Base-by-base conservation (phyloP, 2,113 vertebrate species). In the Otus sunia region DNA sequence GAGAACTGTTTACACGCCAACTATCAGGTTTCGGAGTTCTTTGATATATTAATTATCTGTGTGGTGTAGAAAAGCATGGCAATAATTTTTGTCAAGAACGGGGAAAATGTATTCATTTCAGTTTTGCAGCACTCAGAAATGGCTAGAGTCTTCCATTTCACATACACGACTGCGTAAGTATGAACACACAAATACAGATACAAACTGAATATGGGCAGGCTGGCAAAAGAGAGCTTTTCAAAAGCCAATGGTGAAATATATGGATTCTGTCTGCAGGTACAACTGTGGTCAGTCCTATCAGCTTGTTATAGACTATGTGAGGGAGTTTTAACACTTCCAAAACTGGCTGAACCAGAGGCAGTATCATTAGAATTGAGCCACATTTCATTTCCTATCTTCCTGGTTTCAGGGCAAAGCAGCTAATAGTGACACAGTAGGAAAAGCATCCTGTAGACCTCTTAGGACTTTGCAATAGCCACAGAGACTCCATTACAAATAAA, bases 71-170 rank as follows among this genome's bases (percentile, higher is more conserved):
- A 92, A 91, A 93, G 36, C 26, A 29, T 26, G 43, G 55, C 72
- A 63, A 60, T 67, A 11, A 34, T 78, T 91, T 84, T 79, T 17
- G 9, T 77, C 17, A 85, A 82, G 93, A 58, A 9, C 10, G 56
- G n/a, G n/a, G 47, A 30, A 88, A 92, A 68, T 1, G 1, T 34
- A n/a, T 43, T 49, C 10, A n/a, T 90, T 86, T 76, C 41, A n/a
- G 36, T 76, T 86, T 10, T 59, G 55, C 37, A 63, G 27, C 17
- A 29, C n/a, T 63, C 64, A 43, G 68, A 86, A 88, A 68, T 36
- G 52, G 27, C 50, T 84, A 20, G 36, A 88, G 47, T 64, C 91
- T 67, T 97, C 95, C 79, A 90, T 97, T 92, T 95, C 86, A 84
- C 75, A 86, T 52, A 26, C 43, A 36, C 1, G 8, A 12, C 11